Evolutionary conservation across 2,888 invertebrate genomes (phyloP), one percentile per base, ranked within the genome.

Genomic region (Drosophila gaucha): DNA sequence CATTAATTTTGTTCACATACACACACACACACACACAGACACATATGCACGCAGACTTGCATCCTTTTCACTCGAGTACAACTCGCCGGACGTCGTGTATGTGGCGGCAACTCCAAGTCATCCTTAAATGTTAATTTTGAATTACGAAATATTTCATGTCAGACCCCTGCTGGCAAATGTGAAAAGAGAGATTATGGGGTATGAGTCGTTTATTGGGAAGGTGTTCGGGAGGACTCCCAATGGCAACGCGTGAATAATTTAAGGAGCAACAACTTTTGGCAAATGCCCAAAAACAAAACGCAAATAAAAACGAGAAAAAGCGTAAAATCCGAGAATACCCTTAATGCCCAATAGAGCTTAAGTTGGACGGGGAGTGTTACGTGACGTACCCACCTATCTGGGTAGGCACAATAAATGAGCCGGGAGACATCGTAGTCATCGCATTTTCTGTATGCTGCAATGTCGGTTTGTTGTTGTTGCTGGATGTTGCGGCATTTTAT

Each of bases 101-200:
- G 62, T 54, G 71, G 67, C 63, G 68, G 86, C 86, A 73, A 67
- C 86, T 83, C 88, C 84, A 84, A 84, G 88, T 83, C 86, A 74
- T 83, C 84, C 85, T 86, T 80, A 84, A 86, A 88, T 86, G 87
- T 86, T 86, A 86, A 86, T 86, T 86, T 86, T 88, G 87, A 86
- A 86, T 84, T 86, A 86, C 88, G 85, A 84, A 88, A 71, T 78
- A 82, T 84, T 68, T 57, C 84, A 80, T 80, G 88, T 85, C 77
- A 76, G 78, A 66, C 70, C 59, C 56, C 57, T 60, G 67, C 59
- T 67, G 63, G 63, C 75, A 46, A 44, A 57, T 60, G 54, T 28
- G 43, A 58, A 52, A 39, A 52, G 43, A 58, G 58, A 36, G 39
- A 28, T 47, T 30, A 47, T 31, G 10, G 54, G 60, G 14, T 6